Percentiles rank a stretch among this genome's conserved stretches.
Conservation (phyloP, 2,113 vertebrate species). For the Gambusia affinis region DNA sequence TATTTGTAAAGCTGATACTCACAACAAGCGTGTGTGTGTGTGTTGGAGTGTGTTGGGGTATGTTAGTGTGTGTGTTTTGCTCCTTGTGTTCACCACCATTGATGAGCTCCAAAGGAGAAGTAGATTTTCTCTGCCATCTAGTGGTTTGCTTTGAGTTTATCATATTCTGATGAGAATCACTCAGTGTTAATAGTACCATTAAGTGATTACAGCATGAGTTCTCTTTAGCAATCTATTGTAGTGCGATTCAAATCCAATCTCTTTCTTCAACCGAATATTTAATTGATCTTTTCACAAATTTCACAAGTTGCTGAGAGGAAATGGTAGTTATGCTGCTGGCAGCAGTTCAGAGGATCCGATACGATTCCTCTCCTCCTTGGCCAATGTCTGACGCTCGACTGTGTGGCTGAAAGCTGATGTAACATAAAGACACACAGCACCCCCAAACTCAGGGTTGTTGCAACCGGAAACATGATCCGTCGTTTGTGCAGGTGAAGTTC, state of each 20-base stretch:
- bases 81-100: neutral
- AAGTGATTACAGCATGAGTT: neutral
- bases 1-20: conserved; percentile 1
- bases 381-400: neutral
- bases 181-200: neutral
- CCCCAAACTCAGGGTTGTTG: neutral
- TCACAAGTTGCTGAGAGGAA: neutral
- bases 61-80: neutral
- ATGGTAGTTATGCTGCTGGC: neutral
- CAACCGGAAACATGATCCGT: neutral
- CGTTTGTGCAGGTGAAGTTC: neutral
- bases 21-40: neutral
- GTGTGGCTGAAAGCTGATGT: neutral
- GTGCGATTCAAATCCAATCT: neutral
- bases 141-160: conserved; percentile 25
- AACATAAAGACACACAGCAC: neutral
- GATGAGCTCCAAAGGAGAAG: neutral
- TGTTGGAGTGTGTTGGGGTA: neutral
- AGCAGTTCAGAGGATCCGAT: neutral
- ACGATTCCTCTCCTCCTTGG: neutral
- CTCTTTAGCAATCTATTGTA: neutral
- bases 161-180: neutral
- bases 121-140: conserved; percentile 65
- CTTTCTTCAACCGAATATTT: neutral
- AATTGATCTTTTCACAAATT: neutral